phyloP scores from a whole-genome alignment of 2,888 invertebrate genomes.

The Plemyria rubiginata region DNA sequence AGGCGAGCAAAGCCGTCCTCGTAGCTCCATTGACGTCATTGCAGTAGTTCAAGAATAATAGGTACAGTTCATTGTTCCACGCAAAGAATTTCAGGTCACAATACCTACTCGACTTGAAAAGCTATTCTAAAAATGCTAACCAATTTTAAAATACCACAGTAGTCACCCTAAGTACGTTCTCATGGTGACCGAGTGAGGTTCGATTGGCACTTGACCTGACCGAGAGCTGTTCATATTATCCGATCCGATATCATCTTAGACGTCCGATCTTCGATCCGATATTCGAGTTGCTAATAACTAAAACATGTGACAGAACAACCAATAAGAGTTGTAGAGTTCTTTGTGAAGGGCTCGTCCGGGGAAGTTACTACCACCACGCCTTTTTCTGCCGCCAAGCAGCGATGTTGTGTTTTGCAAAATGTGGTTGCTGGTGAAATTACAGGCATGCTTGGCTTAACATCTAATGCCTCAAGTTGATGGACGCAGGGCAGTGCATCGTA shows the following conservation, averaged over 20 bases:
- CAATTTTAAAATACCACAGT: conserved; percentile 25
- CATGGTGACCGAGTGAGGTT: conserved; percentile 32
- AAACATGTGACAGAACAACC: too few relatives aligned
- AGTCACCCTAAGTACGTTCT: not conserved
- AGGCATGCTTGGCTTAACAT: too few relatives aligned
- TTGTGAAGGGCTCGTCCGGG: too few relatives aligned
- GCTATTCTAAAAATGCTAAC: conserved; percentile 18
- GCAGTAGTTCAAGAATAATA: conserved; percentile 18
- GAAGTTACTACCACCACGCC: too few relatives aligned
- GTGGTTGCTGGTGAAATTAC: too few relatives aligned
- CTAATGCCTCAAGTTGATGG: too few relatives aligned
- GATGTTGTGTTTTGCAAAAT: too few relatives aligned
- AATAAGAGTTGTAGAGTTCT: too few relatives aligned
- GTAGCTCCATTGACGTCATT: conserved; percentile 21
- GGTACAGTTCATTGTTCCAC: conserved; percentile 4
- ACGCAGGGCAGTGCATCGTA: too few relatives aligned
- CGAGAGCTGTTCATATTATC: not conserved
- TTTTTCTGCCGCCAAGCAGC: too few relatives aligned
- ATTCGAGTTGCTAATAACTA: not conserved
- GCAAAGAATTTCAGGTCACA: conserved; percentile 6
- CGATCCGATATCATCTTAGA: conserved; percentile 3
- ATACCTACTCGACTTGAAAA: conserved; percentile 11
- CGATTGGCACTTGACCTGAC: conserved; percentile 46
- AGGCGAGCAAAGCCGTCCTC: not conserved
- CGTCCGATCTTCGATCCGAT: not conserved